Percentiles rank a stretch among this genome's conserved stretches.
Evolutionary conservation across 2,113 vertebrate species (phyloP).

Genomic region (Ranitomeya variabilis): DNA sequence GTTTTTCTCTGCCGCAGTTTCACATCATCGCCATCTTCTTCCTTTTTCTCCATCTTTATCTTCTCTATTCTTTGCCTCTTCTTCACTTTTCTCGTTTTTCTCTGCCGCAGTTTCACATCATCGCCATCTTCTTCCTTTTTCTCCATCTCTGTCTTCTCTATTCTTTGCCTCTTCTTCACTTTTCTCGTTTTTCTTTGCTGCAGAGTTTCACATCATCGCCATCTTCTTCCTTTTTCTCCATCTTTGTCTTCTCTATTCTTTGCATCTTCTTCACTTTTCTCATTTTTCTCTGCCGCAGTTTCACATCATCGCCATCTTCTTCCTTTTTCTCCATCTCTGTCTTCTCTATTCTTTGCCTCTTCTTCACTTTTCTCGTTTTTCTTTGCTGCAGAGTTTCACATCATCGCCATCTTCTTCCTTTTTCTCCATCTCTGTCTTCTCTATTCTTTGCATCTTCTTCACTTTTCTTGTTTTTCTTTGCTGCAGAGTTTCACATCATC

Average conservation of each 20-base stretch:
- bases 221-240: too few species aligned
- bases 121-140: too few species aligned
- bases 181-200: too few species aligned
- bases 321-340: neutral
- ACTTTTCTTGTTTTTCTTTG: neutral
- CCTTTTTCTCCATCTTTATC: neutral
- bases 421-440: neutral
- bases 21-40: too few species aligned
- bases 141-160: neutral
- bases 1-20: neutral
- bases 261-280: neutral
- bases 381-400: neutral
- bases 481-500: too few species aligned
- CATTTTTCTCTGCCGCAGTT: neutral
- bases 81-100: too few species aligned
- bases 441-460: neutral
- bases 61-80: neutral
- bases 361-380: neutral
- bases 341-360: too few species aligned
- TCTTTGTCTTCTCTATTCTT: neutral
- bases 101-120: neutral
- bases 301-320: too few species aligned
- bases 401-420: neutral
- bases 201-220: too few species aligned
- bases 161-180: too few species aligned